Percentiles rank a stretch among this genome's conserved stretches.
These are phyloP conservation scores for Brachypodius melanocephalos DNA, from an alignment of 2,113 vertebrate genomes.

Conservation along the genomic window DNA sequence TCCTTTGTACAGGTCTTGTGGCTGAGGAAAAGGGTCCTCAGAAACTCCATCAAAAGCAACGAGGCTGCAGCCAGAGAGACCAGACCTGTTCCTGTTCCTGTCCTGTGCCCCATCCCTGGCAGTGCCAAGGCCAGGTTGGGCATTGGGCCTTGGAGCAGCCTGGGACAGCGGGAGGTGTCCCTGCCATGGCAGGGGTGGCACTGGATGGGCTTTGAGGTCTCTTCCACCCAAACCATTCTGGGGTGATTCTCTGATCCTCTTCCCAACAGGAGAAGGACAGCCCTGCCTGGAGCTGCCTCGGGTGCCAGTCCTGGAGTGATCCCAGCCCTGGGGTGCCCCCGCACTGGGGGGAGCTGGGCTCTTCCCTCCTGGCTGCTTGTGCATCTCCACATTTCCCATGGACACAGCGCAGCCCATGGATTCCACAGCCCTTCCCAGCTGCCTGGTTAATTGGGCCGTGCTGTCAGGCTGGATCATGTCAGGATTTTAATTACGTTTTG, in stretches of 20 bases:
- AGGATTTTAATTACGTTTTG: neutral
- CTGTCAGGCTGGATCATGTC: constrained; percentile 44
- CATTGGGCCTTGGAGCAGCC: neutral
- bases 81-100: neutral
- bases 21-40: neutral
- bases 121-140: neutral
- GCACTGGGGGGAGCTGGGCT: fast-evolving
- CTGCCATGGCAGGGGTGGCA: neutral
- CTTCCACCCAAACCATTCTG: fast-evolving
- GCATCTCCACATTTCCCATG: neutral
- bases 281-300: neutral
- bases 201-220: neutral
- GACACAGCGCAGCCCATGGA: neutral
- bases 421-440: neutral
- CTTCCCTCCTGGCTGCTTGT: neutral
- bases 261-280: fast-evolving
- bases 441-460: neutral
- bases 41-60: neutral
- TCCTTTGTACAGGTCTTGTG: neutral
- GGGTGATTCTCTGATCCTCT: neutral
- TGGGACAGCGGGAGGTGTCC: neutral
- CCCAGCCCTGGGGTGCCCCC: fast-evolving
- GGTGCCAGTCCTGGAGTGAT: neutral
- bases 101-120: neutral
- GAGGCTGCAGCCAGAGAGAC: neutral